Conservation (phyloP, 2,888 invertebrate genomes). For the Meliscaeva auricollis region DNA sequence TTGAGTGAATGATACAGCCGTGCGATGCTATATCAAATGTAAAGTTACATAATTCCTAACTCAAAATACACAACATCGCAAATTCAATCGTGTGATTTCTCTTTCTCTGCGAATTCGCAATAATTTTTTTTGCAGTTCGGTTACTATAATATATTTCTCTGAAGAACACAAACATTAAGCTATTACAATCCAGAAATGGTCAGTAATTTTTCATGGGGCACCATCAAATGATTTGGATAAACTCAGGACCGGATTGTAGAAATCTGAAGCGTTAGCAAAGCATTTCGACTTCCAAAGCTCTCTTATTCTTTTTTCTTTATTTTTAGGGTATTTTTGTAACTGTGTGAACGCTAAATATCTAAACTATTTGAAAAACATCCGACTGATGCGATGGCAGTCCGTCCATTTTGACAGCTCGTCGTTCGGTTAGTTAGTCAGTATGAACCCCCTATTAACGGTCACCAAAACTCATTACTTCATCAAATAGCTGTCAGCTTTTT, state of each 20-base stretch:
- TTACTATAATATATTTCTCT: conserved; percentile 38
- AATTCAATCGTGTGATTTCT: conserved; percentile 43
- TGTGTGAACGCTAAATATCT: too few species aligned
- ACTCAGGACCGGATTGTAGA: background rate
- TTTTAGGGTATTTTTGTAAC: too few species aligned
- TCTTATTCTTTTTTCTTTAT: background rate
- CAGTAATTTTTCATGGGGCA: conserved; percentile 55
- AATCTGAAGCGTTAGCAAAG: background rate
- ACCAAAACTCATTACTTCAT: too few species aligned
- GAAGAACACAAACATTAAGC: conserved; percentile 16
- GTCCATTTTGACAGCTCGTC: too few species aligned
- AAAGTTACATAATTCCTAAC: conserved; percentile 46
- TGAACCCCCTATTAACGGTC: too few species aligned
- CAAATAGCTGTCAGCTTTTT: too few species aligned
- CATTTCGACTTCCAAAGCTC: background rate
- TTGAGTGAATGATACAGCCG: background rate
- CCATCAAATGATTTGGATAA: conserved; percentile 14
- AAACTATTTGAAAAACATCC: too few species aligned
- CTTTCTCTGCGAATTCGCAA: conserved; percentile 52
- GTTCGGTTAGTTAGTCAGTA: too few species aligned
- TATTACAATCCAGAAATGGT: conserved; percentile 18
- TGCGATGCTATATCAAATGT: conserved; percentile 25
- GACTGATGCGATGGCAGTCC: too few species aligned
- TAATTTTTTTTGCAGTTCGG: conserved; percentile 25
- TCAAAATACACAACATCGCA: conserved; percentile 22